Percentiles rank a stretch among this genome's conserved stretches.
Evolutionary conservation across 2,113 vertebrate species (phyloP).

Genomic region (Mobula birostris): DNA sequence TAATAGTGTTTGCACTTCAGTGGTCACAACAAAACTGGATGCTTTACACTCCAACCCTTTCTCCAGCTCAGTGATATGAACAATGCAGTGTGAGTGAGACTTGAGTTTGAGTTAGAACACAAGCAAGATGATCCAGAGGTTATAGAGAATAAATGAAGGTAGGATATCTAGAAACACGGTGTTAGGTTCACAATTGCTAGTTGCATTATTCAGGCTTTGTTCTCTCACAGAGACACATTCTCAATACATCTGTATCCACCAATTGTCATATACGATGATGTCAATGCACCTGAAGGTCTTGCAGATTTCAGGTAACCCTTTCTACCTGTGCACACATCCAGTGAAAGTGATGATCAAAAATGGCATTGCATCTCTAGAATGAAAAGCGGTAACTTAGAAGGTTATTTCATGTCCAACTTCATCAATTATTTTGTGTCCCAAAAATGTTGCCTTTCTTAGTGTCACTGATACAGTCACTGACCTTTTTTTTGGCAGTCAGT

Average conservation of each 20-base stretch:
- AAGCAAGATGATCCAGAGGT: too few relatives aligned
- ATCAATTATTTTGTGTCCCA: slow-evolving; percentile 2
- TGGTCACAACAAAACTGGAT: too few relatives aligned
- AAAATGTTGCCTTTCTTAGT: slow-evolving; percentile 7
- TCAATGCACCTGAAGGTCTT: background rate
- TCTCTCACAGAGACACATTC: background rate
- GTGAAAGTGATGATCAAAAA: slow-evolving; percentile 23
- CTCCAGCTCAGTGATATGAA: too few relatives aligned
- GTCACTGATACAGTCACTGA: background rate
- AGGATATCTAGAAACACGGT: too few relatives aligned
- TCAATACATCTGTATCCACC: background rate
- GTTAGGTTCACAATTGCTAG: background rate
- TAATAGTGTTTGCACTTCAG: too few relatives aligned
- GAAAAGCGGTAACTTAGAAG: background rate
- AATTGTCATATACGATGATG: background rate
- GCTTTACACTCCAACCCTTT: too few relatives aligned
- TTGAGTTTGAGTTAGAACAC: too few relatives aligned
- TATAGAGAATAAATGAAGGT: too few relatives aligned
- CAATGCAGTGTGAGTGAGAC: too few relatives aligned
- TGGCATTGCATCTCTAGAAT: background rate
- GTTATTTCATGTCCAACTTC: background rate
- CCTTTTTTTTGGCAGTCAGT: background rate
- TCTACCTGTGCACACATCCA: background rate
- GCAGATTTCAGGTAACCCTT: background rate
- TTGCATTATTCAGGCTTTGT: slow-evolving; percentile 19